These are phyloP conservation scores for Penaeus monodon DNA, from an alignment of 2,888 invertebrate species.

Conservation along the genomic window DNA sequence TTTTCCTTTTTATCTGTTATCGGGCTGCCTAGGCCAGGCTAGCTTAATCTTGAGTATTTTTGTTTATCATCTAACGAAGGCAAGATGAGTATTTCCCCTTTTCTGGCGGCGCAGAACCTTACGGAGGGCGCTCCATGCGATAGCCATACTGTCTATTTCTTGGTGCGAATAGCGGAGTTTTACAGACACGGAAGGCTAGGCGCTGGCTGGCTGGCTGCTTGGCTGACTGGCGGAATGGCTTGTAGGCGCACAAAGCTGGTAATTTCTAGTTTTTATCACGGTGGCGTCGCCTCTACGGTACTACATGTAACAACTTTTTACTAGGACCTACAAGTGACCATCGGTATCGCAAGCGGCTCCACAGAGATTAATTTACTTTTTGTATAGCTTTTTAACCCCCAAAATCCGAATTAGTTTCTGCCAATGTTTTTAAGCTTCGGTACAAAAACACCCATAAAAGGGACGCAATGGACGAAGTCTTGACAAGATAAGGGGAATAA, in stretches of 20 bases:
- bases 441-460: too few species aligned
- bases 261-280: slow-evolving; percentile 58
- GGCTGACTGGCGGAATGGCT: slow-evolving; percentile 43
- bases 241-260: slow-evolving; percentile 59
- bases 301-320: slow-evolving; percentile 52
- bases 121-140: slow-evolving; percentile 24
- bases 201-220: slow-evolving; percentile 51
- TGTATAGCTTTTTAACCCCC: neutral
- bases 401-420: neutral
- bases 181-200: slow-evolving; percentile 59
- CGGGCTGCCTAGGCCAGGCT: too few species aligned
- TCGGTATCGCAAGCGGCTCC: slow-evolving; percentile 36
- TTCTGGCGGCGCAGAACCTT: neutral
- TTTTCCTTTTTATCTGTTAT: too few species aligned
- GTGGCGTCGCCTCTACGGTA: slow-evolving; percentile 60
- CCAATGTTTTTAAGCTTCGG: too few species aligned
- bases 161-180: slow-evolving; percentile 54
- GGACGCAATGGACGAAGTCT: too few species aligned
- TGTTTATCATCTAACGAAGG: too few species aligned
- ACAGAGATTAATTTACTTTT: slow-evolving; percentile 1
- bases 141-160: slow-evolving; percentile 26
- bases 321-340: slow-evolving; percentile 51
- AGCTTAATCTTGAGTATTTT: too few species aligned
- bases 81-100: neutral
- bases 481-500: too few species aligned